Evolutionary conservation across 2,797 vertebrate genomes (phyloP).

Genomic region (Peromyscus attwateri): DNA sequence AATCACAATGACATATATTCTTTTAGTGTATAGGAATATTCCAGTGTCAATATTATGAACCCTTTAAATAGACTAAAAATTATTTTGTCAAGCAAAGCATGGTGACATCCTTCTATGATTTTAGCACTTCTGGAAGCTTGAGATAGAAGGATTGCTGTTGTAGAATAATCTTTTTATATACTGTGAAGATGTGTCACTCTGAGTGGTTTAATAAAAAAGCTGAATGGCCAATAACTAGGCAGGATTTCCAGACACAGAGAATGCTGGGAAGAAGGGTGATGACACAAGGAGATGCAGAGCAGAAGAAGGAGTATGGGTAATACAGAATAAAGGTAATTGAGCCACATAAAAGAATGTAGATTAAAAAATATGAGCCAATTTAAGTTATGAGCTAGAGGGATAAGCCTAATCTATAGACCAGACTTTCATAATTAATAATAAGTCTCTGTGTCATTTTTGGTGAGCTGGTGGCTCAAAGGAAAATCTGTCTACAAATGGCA

Average conservation of each 20-base stretch:
- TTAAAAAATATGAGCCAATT: neutral
- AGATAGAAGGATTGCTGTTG: neutral
- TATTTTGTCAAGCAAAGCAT: neutral
- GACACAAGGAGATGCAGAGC: neutral
- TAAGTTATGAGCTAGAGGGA: neutral
- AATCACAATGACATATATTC: neutral
- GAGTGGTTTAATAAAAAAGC: neutral
- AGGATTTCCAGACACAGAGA: neutral
- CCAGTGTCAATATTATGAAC: neutral
- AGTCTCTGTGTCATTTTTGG: neutral
- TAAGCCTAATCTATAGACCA: neutral
- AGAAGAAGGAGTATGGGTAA: neutral
- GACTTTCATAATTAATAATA: neutral
- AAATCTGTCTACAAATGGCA: neutral
- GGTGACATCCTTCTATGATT: neutral
- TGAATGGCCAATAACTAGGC: neutral
- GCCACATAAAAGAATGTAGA: neutral
- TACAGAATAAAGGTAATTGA: neutral
- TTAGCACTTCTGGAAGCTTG: neutral
- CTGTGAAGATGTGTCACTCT: neutral
- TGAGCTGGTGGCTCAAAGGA: neutral
- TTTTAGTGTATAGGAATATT: neutral
- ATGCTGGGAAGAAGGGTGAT: neutral
- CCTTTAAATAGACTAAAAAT: conserved; percentile 29
- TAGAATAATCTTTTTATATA: neutral